These are phyloP conservation scores for Drosophila paracracens DNA, from an alignment of 2,888 invertebrate genomes.

Conservation along the genomic window DNA sequence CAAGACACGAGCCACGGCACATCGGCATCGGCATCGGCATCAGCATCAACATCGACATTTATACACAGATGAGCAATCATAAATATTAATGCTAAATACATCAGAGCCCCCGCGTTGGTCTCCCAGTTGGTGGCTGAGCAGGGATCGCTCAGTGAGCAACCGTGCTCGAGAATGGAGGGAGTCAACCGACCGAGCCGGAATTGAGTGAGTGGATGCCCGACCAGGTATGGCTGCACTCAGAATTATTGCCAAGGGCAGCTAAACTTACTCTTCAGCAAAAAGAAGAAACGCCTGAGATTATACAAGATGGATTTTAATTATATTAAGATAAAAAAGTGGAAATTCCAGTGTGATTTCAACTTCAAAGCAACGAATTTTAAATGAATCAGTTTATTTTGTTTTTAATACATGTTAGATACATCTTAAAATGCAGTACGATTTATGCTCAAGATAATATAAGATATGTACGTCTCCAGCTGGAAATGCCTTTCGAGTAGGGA, in stretches of 20 bases:
- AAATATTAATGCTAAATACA: slow-evolving; percentile 78
- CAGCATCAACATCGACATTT: slow-evolving; percentile 16
- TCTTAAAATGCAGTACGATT: background rate
- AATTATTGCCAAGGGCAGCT: background rate
- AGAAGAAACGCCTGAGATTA: background rate
- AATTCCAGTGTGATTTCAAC: background rate
- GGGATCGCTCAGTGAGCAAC: background rate
- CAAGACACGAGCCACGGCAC: slow-evolving; percentile 7
- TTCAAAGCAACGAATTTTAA: background rate
- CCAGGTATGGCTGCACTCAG: background rate
- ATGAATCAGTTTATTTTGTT: background rate
- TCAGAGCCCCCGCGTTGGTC: slow-evolving; percentile 15
- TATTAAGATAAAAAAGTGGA: background rate
- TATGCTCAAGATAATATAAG: background rate
- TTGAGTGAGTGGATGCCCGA: background rate
- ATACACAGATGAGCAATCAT: slow-evolving; percentile 75
- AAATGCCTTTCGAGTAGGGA: background rate
- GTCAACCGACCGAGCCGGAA: background rate
- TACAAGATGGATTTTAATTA: background rate
- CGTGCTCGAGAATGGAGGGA: background rate
- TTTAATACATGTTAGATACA: background rate
- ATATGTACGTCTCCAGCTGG: background rate
- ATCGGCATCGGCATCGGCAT: slow-evolving; percentile 13
- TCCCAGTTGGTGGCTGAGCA: background rate
- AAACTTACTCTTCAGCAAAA: background rate